Evolutionary conservation across 2,888 invertebrate genomes (phyloP), one percentile per base, ranked within the genome.

Genomic region (Sarcophaga subvicina): DNA sequence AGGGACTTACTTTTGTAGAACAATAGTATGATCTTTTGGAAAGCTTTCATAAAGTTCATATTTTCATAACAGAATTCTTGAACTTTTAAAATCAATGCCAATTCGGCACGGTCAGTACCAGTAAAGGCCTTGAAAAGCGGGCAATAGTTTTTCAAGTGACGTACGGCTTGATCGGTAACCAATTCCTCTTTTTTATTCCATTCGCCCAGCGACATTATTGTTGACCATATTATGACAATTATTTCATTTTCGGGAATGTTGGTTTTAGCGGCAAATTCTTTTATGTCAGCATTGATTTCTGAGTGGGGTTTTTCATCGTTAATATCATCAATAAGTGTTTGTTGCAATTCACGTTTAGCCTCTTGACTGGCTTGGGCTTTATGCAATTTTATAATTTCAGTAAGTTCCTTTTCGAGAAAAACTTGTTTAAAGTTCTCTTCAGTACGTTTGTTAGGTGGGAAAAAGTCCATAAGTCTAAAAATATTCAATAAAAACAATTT

Each of bases 131-230:
- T 96, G 92, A 99, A 95, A 90, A 99, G 94, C 85, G 96, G 96
- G 89, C 98, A 97, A 94, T 97, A 98, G 91, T 95, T 96, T 91
- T 98, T 97, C 91, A 97, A 95, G 94, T 98, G 98, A 93, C 97
- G 97, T 76, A 98, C 96, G 76, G 99, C 98, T 94, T 99, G 99
- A 92, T 99, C 99, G 73, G 98, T 98, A 89, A 99, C 96, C 90
- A 99, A 94, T 94, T 99, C 99, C 93, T 99, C 99, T 93, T 99
- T 99, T 94, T 99, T 99, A 94, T 98, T 99, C 99, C 99, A 99
- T 94, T 99, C 99, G 85, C 98, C 97, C 91, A 97, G 96, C 78
- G 96, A 96, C 99, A 99, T 99, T 90, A 99, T 96, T 89, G 98
- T 98, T 89, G 96, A 96, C 99, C 99, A 99, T 94, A 98, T 97